These are phyloP conservation scores for Brachypterus glaber DNA, from an alignment of 2,888 invertebrate genomes.

Conservation along the genomic window DNA sequence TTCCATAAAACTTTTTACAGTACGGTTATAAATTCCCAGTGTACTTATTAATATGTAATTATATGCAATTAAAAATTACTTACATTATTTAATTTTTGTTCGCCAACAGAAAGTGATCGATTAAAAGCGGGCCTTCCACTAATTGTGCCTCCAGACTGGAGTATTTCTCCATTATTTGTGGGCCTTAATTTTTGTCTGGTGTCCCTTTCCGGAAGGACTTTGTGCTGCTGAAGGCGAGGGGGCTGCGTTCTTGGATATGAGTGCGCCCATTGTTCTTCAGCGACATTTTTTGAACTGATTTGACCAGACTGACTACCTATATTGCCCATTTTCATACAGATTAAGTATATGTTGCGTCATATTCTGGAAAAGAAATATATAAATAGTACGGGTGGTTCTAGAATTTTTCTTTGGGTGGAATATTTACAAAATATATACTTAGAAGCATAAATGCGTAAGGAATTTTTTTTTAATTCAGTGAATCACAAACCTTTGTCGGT, in stretches of 20 bases:
- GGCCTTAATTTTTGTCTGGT: constrained; percentile 54
- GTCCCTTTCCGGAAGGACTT: constrained; percentile 61
- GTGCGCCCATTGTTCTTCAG: constrained; percentile 31
- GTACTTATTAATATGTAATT: no score
- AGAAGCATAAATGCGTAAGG: no score
- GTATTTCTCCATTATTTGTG: constrained; percentile 74
- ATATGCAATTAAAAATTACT: no score
- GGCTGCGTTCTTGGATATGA: constrained; percentile 33
- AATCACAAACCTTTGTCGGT: background rate
- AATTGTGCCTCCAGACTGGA: constrained; percentile 76
- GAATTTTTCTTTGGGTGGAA: constrained; percentile 2
- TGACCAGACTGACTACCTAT: constrained; percentile 36
- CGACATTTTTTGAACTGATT: constrained; percentile 25
- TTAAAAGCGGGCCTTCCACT: constrained; percentile 48
- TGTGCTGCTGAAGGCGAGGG: constrained; percentile 26
- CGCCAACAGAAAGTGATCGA: background rate
- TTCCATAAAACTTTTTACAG: no score
- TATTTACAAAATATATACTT: constrained; percentile 6
- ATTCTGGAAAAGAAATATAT: constrained; percentile 14
- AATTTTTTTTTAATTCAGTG: background rate
- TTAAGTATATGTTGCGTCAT: constrained; percentile 14
- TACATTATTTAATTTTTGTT: no score
- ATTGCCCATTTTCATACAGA: constrained; percentile 39
- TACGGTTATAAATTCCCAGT: no score
- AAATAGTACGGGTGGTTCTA: constrained; percentile 1